Evolutionary conservation across 2,888 invertebrate species (phyloP), one percentile per base, ranked within the genome.

Genomic region (Limnephilus marmoratus): DNA sequence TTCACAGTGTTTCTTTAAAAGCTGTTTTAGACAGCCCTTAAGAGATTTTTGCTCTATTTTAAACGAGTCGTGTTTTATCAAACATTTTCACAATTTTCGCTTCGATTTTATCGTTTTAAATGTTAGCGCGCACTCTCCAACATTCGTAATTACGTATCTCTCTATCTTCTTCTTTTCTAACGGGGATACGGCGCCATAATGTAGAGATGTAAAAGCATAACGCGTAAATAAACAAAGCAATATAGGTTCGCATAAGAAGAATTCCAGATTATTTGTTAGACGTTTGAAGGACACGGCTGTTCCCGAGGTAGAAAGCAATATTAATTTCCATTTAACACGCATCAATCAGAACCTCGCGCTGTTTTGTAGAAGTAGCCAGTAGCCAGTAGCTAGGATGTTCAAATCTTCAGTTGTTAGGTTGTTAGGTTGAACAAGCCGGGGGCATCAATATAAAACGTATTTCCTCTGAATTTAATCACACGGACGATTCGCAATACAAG

Each of bases 391-490:
- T 68, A 11, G 29, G 24, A 68, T 68, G 68, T 68, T n/a, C 68
- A 68, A n/a, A 68, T 68, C 68, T 68, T 9, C 68, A 68, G n/a
- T n/a, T 68, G 24, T n/a, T 68, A n/a, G 24, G 68, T n/a, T 68
- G n/a, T n/a, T 68, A 9, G 24, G 24, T 9, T 68, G 68, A 68
- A 24, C 24, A n/a, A 68, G 86, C 86, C 45, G 86, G 45, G 24
- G 86, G 86, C 86, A 45, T 29, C 86, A 49, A 86, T 86, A 45
- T 24, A 49, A 68, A 68, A 68, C 68, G 68, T 68, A 68, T 68
- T 68, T 88, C 88, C 88, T 24, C 31, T n/a, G 88, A 81, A 90
- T 90, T 90, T 90, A 90, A 90, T 90, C 90, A 89, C 80, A 89
- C 89, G 29, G 53, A 87, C 87, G 49, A 68, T 90, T 81, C 82